Percentiles rank a stretch among this genome's conserved stretches.
Conservation (phyloP, 1,140 invertebrate genomes). For the Euschistus heros region DNA sequence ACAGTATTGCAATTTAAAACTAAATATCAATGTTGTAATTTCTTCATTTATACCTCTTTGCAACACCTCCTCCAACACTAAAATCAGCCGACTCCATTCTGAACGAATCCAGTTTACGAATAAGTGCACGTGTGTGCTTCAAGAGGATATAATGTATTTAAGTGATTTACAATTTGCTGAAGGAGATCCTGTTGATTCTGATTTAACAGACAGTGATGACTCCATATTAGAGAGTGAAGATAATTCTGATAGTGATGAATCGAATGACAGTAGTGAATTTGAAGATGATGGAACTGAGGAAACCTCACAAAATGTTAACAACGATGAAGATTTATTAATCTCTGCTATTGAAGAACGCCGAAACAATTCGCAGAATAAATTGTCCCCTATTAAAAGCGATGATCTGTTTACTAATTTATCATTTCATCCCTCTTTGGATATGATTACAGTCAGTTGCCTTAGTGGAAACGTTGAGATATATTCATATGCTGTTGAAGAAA, state of each 20-base stretch:
- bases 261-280: neutral
- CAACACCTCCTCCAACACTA: too few relatives aligned
- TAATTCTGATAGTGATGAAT: neutral
- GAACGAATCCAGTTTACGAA: too few relatives aligned
- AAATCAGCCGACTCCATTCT: too few relatives aligned
- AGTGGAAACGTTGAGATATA: conserved; percentile 4
- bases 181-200: neutral
- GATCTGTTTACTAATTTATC: conserved; percentile 2
- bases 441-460: conserved; percentile 3
- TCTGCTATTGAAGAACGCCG: neutral
- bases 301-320: neutral
- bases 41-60: too few relatives aligned
- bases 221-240: neutral
- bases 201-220: neutral
- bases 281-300: neutral
- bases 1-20: too few relatives aligned
- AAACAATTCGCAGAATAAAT: neutral
- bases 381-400: neutral
- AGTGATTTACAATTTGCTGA: neutral
- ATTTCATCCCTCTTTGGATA: neutral
- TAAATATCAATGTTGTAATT: too few relatives aligned
- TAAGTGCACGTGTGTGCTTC: too few relatives aligned
- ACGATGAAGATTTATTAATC: neutral
- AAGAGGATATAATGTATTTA: neutral
- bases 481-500: neutral